Evolutionary conservation across 2,797 vertebrate species (phyloP).

Genomic region (Poeciliopsis presidionis): DNA sequence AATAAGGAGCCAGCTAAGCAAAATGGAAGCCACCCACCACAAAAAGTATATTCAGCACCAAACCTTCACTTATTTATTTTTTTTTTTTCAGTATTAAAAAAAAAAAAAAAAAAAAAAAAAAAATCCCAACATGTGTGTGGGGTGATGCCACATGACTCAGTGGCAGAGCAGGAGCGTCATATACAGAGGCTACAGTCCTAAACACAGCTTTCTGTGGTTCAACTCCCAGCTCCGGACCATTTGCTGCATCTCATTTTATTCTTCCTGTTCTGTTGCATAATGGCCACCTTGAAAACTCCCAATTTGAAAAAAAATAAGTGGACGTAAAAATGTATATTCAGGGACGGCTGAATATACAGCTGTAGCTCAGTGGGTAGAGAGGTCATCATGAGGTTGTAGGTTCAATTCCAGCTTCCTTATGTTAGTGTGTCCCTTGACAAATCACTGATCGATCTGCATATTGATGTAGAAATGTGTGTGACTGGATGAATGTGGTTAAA

Average conservation of each 20-base stretch:
- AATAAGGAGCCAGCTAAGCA: conserved; percentile 48
- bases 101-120: neutral
- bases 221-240: neutral
- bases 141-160: neutral
- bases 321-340: neutral
- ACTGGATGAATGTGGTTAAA: neutral
- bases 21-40: conserved; percentile 48
- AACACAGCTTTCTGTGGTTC: neutral
- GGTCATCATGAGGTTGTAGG: neutral
- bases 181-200: neutral
- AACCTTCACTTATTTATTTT: no score
- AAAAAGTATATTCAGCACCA: conserved; percentile 34
- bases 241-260: neutral
- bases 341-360: no score
- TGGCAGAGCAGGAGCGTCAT: neutral
- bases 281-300: neutral
- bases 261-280: neutral
- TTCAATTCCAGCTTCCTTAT: neutral
- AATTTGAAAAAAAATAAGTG: neutral
- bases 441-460: neutral
- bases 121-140: neutral
- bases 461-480: neutral
- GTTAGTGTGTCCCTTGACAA: neutral
- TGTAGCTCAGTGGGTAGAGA: neutral
- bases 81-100: neutral